Percentiles rank a stretch among this genome's conserved stretches.
Conservation (phyloP, 2,888 invertebrate species). For the Gymnocheta viridis region DNA sequence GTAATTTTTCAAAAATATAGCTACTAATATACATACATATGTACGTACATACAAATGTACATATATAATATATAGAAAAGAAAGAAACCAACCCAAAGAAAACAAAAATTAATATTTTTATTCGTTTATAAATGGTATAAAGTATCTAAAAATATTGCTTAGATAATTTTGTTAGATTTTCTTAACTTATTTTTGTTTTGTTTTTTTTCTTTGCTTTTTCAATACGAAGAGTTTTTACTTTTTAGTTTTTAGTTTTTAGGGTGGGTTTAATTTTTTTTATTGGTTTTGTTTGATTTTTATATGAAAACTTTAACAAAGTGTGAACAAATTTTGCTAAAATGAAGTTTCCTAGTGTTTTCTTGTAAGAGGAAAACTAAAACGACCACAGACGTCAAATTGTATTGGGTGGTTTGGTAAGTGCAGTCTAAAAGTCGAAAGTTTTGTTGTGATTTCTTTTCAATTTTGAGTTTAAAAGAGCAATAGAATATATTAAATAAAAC, state of each 20-base stretch:
- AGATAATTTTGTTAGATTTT: slow-evolving; percentile 69
- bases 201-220: slow-evolving; percentile 2
- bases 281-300: slow-evolving; percentile 7
- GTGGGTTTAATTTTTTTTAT: slow-evolving; percentile 16
- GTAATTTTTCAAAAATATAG: slow-evolving; percentile 38
- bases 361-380: slow-evolving; percentile 10
- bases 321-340: slow-evolving; percentile 24
- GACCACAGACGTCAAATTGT: background rate
- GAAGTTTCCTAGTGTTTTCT: slow-evolving; percentile 14
- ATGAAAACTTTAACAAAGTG: slow-evolving; percentile 39
- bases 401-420: slow-evolving; percentile 12
- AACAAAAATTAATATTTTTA: background rate
- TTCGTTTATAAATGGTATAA: slow-evolving; percentile 51
- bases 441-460: background rate
- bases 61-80: slow-evolving; percentile 7
- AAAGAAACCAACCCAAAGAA: background rate
- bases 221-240: background rate
- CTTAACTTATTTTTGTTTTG: slow-evolving; percentile 18
- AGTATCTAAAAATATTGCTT: slow-evolving; percentile 77
- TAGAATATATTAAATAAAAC: background rate
- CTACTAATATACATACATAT: too few relatives aligned
- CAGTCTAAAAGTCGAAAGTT: background rate
- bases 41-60: too few relatives aligned
- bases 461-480: background rate
- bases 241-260: slow-evolving; percentile 30